A percentile compares a stretch with the other conserved stretches of the same genome.
Conservation (phyloP, 2,113 vertebrate species). For the Telmatochromis sp. region DNA sequence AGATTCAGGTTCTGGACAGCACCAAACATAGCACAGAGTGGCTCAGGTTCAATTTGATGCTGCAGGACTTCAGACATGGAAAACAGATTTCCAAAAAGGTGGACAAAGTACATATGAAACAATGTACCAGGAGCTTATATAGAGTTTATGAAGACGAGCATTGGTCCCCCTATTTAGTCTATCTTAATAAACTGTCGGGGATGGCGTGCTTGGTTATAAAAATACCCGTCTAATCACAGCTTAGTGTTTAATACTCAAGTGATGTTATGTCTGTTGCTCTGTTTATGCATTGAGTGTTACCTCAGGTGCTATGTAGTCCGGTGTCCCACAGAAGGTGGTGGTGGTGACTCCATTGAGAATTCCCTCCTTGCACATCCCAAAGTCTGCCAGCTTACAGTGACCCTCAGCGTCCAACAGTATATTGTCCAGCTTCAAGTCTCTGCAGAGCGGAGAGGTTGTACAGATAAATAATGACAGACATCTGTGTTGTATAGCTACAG, state of each 20-base stretch:
- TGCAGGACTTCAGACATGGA: too few species aligned
- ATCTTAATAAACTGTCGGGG: background rate
- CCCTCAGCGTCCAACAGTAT: constrained; percentile 94
- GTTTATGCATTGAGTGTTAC: constrained; percentile 50
- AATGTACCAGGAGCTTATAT: background rate
- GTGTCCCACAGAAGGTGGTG: constrained; percentile 95
- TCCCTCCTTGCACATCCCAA: constrained; percentile 99
- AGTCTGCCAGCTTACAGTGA: constrained; percentile 95
- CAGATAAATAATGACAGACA: background rate
- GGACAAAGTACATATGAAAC: too few species aligned
- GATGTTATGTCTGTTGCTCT: background rate
- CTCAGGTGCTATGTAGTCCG: constrained; percentile 97
- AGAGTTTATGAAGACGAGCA: background rate
- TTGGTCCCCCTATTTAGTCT: background rate
- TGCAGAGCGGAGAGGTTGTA: constrained; percentile 30
- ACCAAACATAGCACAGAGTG: too few species aligned
- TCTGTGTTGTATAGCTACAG: background rate
- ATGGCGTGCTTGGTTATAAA: background rate
- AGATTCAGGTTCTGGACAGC: too few species aligned
- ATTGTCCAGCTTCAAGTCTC: constrained; percentile 98
- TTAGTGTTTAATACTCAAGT: background rate
- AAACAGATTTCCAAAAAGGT: too few species aligned
- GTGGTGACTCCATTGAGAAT: constrained; percentile 91
- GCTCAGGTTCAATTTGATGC: too few species aligned
- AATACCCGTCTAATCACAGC: background rate